Evolutionary conservation across 2,113 vertebrate genomes (phyloP), one percentile per base, ranked within the genome.

Genomic region (Crotalus tigris): DNA sequence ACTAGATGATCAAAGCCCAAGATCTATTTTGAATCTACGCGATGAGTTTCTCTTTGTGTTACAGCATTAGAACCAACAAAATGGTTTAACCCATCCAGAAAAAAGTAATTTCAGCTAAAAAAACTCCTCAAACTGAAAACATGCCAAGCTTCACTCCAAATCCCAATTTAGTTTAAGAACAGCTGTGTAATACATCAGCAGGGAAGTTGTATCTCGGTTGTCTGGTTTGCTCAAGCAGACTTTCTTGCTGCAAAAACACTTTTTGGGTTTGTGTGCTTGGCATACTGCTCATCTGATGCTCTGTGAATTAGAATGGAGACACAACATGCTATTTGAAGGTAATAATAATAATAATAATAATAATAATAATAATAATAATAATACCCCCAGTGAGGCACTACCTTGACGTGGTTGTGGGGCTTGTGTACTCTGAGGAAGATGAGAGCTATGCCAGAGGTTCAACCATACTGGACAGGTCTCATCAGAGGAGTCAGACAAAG

Each of bases 61-160:
- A 51, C 55, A 90, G 33, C 57, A 26, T 90, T 93, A 88, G 44
- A 64, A 88, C 57, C 87, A 92, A 94, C 59, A 93, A 90, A 92
- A 94, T 91, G 17, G 91, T 33, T 92, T 94, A 92, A 57, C 11
- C 46, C 91, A 61, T 7, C 57, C 1, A 57, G 15, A 92, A 15
- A 19, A 19, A 58, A 51, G 24, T 44, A 64, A 51, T 29, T 93
- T 26, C 89, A 58, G 29, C 29, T 29, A 86, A n/a, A 69, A 75
- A 88, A 90, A 90, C 7, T n/a, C n/a, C 64, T 59, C 81, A 87
- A 39, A 85, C 91, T 89, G 92, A 69, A 3, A 91, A 55, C 54
- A 49, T 49, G 49, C 53, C 64, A 90, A 46, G 15, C 39, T 95
- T 46, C 21, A 13, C 10, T 54, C 93, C 85, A 58, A 1, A 29